Conservation (phyloP, 2,797 vertebrate genomes). For the Coendou prehensilis region DNA sequence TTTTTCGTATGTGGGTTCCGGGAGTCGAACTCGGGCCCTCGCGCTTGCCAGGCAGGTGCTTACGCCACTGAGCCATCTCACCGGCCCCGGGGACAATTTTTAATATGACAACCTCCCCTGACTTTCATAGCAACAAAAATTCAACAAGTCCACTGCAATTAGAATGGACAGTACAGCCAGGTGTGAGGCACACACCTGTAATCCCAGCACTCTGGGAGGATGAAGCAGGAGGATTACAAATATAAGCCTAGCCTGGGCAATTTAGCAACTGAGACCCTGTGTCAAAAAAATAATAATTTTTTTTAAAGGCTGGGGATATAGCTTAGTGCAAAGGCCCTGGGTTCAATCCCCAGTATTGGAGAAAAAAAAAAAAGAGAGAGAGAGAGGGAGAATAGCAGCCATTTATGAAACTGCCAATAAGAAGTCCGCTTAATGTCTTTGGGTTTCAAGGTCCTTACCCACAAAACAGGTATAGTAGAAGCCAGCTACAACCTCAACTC, state of each 20-base stretch:
- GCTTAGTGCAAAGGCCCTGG: neutral
- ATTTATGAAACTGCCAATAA: neutral
- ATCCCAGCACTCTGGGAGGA: neutral
- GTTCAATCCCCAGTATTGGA: neutral
- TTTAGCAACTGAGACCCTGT: neutral
- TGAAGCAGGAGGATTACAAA: neutral
- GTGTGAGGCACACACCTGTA: neutral
- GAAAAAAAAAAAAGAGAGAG: neutral
- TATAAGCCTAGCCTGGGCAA: neutral
- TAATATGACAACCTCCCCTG: neutral
- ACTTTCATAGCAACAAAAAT: neutral
- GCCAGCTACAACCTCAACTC: neutral
- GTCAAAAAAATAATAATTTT: neutral
- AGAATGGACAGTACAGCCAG: neutral
- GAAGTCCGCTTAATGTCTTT: slow-evolving; percentile 12
- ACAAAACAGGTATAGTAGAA: neutral
- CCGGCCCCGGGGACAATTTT: neutral
- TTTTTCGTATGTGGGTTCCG: no score
- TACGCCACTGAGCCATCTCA: no score
- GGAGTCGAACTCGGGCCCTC: no score
- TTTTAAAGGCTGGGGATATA: neutral
- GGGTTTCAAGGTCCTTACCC: slow-evolving; percentile 30
- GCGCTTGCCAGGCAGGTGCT: no score
- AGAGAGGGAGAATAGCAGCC: no score
- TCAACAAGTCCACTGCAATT: slow-evolving; percentile 16